Percentiles rank a stretch among this genome's conserved stretches.
Conservation (phyloP, 2,797 vertebrate species). For the Ataeniobius toweri region DNA sequence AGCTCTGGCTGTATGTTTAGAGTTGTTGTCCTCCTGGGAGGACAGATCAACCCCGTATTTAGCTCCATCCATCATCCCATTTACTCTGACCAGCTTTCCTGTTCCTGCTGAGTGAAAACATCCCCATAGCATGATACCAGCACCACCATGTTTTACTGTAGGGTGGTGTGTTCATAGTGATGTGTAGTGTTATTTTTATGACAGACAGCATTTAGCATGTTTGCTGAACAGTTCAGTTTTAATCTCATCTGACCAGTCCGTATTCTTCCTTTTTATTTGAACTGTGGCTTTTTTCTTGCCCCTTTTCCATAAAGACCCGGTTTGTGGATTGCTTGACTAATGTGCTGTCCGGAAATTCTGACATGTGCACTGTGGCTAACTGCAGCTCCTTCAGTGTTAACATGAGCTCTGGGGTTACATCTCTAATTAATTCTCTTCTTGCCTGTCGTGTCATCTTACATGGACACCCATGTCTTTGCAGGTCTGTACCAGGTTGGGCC, state of each 20-base stretch:
- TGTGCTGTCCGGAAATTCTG: too few relatives aligned
- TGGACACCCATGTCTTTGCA: too few relatives aligned
- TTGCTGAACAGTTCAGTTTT: not conserved
- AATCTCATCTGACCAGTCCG: not conserved
- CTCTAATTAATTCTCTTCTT: not conserved
- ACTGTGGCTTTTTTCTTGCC: not conserved
- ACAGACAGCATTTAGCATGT: not conserved
- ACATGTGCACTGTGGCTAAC: too few relatives aligned
- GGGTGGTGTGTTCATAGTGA: not conserved
- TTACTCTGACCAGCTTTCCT: not conserved
- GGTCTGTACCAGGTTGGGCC: too few relatives aligned
- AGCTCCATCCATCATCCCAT: not conserved
- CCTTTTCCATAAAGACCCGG: not conserved
- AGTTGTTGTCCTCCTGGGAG: not conserved
- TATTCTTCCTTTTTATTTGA: not conserved
- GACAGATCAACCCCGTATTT: not conserved
- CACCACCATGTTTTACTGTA: not conserved
- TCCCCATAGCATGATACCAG: not conserved
- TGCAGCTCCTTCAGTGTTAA: not conserved
- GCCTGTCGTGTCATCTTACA: too few relatives aligned
- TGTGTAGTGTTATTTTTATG: not conserved
- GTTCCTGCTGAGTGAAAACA: not conserved
- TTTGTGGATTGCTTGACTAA: not conserved
- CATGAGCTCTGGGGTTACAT: not conserved
- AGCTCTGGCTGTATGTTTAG: not conserved